Evolutionary conservation across 30 jellyfish, hydroid and myxozoan species (phyloP), one percentile per base, ranked within the genome.

Genomic region (Cassiopea andromeda): DNA sequence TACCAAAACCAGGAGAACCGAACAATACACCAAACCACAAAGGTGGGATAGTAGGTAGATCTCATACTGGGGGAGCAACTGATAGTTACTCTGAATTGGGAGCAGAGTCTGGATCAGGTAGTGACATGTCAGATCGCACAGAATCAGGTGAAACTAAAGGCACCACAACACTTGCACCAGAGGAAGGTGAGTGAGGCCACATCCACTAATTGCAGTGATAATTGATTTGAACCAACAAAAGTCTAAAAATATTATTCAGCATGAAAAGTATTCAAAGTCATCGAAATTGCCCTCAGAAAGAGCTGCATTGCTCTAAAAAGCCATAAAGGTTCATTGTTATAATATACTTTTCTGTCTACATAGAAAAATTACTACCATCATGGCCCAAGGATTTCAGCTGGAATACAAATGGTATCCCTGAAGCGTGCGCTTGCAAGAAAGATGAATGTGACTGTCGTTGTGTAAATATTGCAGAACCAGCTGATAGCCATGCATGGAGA

Each of bases 361-460:
- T 27, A 73, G 88, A 77, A 45, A 47, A 61, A 16, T 50, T 85
- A 27, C 61, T 87, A 38, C 97, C 97, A 58, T 82, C 93, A 13
- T 93, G 98, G 97, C 98, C 98, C 1, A 16, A 60, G 13, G 98
- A 87, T 82, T 93, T 93, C 78, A 61, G 73, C 58, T 93, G 97
- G 96, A 87, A 80, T 78, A 48, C 91, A 8, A 82, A 88, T 17
- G 97, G 97, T 44, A 76, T 78, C 77, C 98, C 98, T 67, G 77
- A 73, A 46, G 60, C 90, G 17, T 92, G 98, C 74, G 48, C 79
- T 3, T 92, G 98, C 90, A 85, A 87, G 44, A 69, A 78, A 27
- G 81, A 78, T 59, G 85, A 78, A 77, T 91, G 97, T 69, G 88
- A 80, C 69, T 91, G 97, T 74, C 70, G 72, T 3, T 82, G 92